These are phyloP conservation scores for Hydriomena furcata DNA, from an alignment of 2,888 invertebrate species.

Conservation along the genomic window DNA sequence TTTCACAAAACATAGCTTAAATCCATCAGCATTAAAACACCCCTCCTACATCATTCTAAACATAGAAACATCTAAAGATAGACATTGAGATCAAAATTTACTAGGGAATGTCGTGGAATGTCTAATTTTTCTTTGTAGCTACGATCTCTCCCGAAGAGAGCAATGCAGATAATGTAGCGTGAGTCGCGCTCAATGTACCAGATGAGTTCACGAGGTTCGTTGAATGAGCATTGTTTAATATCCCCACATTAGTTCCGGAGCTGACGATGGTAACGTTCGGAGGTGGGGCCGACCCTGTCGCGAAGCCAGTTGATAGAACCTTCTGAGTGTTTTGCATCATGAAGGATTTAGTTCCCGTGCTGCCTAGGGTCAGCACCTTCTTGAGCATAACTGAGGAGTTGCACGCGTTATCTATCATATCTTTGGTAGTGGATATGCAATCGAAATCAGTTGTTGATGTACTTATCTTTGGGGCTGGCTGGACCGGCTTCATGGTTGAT, in stretches of 20 bases:
- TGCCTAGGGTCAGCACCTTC: constrained; percentile 77
- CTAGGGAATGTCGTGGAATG: constrained; percentile 27
- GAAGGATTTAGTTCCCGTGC: constrained; percentile 75
- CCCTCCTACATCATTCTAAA: constrained; percentile 13
- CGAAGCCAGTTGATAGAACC: constrained; percentile 73
- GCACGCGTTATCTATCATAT: constrained; percentile 79
- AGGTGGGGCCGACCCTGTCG: constrained; percentile 71
- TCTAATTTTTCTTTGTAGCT: constrained; percentile 31
- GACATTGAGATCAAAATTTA: constrained; percentile 19
- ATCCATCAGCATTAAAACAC: background rate
- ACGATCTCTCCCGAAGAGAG: constrained; percentile 54
- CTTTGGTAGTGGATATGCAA: constrained; percentile 74
- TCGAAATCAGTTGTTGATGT: constrained; percentile 67
- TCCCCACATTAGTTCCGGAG: constrained; percentile 62
- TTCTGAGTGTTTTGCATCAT: constrained; percentile 81
- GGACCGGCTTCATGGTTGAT: constrained; percentile 63
- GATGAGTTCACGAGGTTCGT: constrained; percentile 62
- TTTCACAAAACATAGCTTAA: background rate
- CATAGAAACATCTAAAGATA: constrained; percentile 11
- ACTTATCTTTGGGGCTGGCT: constrained; percentile 65
- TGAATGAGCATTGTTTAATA: constrained; percentile 54
- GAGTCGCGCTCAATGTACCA: constrained; percentile 75
- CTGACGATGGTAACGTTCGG: constrained; percentile 79
- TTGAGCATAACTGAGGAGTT: constrained; percentile 80
- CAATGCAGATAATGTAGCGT: constrained; percentile 75